These are phyloP conservation scores for Sebastes trivittatus DNA, from an alignment of 2,797 vertebrate genomes.

Conservation along the genomic window DNA sequence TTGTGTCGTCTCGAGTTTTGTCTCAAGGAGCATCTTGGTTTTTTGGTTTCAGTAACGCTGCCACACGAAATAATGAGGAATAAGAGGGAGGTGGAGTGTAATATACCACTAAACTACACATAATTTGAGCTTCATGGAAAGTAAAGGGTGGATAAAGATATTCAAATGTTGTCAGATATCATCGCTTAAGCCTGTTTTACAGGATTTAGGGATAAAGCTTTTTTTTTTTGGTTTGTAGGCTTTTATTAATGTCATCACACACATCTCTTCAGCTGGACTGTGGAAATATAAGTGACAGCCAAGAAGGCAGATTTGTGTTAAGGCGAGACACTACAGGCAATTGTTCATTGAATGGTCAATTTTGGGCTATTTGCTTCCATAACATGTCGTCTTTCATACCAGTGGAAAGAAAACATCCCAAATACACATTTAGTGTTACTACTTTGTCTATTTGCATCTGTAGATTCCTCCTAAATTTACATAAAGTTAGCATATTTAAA, in stretches of 20 bases:
- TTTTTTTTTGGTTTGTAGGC: slow-evolving; percentile 37
- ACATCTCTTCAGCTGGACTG: background rate
- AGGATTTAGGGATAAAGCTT: slow-evolving; percentile 25
- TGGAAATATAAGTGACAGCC: background rate
- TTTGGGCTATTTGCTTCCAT: too few relatives aligned
- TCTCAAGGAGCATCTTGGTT: slow-evolving; percentile 39
- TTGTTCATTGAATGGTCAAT: too few relatives aligned
- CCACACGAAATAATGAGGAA: slow-evolving; percentile 15
- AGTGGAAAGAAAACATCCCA: too few relatives aligned
- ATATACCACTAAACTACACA: background rate
- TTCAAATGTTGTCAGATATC: slow-evolving; percentile 23
- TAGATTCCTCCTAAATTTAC: too few relatives aligned
- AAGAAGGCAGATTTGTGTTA: background rate
- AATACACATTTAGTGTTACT: too few relatives aligned
- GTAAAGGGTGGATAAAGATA: slow-evolving; percentile 22
- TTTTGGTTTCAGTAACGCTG: slow-evolving; percentile 4
- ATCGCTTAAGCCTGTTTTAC: slow-evolving; percentile 36
- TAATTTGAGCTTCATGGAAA: background rate
- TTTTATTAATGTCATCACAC: slow-evolving; percentile 36
- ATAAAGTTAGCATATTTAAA: too few relatives aligned
- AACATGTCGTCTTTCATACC: too few relatives aligned
- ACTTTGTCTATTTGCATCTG: too few relatives aligned
- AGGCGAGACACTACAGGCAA: background rate
- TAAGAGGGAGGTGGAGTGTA: background rate
- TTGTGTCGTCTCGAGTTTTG: slow-evolving; percentile 76